Percentiles rank a stretch among this genome's conserved stretches.
phyloP scores from a whole-genome alignment of 53 echinoderm and acorn worm genomes.

The Luidia sarsii region DNA sequence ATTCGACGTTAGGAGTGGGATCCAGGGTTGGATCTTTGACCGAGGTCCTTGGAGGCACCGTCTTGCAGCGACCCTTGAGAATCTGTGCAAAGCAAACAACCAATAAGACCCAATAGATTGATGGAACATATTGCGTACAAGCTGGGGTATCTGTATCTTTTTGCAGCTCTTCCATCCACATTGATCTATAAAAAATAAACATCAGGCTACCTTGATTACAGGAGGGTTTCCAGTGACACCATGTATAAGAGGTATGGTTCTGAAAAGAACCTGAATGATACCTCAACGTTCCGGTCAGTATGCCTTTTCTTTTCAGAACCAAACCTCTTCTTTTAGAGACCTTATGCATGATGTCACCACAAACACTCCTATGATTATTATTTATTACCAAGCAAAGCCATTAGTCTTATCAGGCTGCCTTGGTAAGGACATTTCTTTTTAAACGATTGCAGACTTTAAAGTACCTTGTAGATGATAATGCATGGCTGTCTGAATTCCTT shows the following conservation, averaged over 20 bases:
- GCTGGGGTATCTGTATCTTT: background rate
- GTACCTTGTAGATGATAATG: constrained; percentile 19
- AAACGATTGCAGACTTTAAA: background rate
- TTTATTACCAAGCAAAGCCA: too few species aligned
- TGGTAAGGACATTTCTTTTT: too few species aligned
- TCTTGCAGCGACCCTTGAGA: constrained; percentile 25
- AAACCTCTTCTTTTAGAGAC: too few species aligned
- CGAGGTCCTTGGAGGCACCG: constrained; percentile 17
- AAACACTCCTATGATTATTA: too few species aligned
- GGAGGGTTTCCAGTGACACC: too few species aligned
- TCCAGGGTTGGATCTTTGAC: background rate
- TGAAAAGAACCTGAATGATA: too few species aligned
- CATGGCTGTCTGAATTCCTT: background rate
- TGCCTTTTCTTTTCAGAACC: too few species aligned
- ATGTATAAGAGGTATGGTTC: too few species aligned
- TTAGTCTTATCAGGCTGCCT: too few species aligned
- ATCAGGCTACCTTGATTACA: background rate
- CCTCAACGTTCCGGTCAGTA: too few species aligned
- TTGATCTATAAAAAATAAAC: background rate
- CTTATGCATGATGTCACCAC: too few species aligned
- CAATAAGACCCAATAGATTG: background rate
- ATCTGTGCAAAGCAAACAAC: constrained; percentile 10
- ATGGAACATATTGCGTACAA: background rate
- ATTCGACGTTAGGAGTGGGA: constrained; percentile 49
- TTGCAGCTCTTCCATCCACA: background rate